phyloP scores from a whole-genome alignment of 2,797 vertebrate species.

The Pteronotus mesoamericanus region DNA sequence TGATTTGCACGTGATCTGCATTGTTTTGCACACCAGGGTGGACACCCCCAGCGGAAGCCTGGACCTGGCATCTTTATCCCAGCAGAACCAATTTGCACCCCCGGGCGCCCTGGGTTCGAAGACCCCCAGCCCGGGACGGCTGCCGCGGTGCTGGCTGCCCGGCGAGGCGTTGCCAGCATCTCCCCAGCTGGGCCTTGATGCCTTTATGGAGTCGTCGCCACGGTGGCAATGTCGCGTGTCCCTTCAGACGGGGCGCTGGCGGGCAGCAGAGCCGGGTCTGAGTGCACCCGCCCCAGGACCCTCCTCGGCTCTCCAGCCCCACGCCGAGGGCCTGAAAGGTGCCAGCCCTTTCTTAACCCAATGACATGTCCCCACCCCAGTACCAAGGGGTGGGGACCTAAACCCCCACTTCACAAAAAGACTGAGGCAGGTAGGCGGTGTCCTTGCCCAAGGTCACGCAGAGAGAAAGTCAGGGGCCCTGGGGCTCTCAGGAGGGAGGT shows the following conservation, averaged over 20 bases:
- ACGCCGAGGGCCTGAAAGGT: neutral
- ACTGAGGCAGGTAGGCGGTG: neutral
- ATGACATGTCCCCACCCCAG: neutral
- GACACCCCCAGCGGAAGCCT: neutral
- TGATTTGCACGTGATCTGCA: accelerated
- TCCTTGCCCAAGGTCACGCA: neutral
- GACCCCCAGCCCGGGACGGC: neutral
- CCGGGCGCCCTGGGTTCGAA: neutral
- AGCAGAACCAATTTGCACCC: neutral
- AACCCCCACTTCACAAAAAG: neutral
- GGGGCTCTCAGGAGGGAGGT: neutral
- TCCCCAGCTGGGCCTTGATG: neutral
- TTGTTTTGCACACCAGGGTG: accelerated
- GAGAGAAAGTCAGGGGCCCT: neutral
- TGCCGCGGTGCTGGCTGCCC: neutral
- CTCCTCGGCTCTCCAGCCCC: neutral
- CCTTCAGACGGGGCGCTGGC: neutral
- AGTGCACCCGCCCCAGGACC: neutral
- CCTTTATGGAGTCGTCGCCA: neutral
- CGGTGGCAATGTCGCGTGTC: neutral
- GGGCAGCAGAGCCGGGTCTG: neutral
- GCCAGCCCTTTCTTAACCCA: neutral
- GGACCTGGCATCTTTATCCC: neutral
- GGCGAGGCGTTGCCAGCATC: accelerated
- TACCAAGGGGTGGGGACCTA: neutral